These are phyloP conservation scores for Numenius arquata DNA, from an alignment of 2,113 vertebrate species.

Conservation along the genomic window DNA sequence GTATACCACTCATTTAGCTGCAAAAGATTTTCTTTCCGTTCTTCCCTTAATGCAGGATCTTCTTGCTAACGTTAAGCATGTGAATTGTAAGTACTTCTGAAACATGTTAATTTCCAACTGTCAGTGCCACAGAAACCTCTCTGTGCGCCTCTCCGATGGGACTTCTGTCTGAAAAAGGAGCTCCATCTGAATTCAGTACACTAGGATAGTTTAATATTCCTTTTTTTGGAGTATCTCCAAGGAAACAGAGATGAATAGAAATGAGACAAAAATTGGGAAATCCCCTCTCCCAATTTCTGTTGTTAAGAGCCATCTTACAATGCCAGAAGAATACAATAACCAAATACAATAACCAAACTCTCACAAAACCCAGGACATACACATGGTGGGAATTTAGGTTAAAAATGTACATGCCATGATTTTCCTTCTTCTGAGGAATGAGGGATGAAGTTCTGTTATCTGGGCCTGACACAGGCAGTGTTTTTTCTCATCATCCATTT, in stretches of 20 bases:
- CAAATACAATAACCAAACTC: neutral
- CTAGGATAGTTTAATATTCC: conserved; percentile 22
- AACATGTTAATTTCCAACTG: conserved; percentile 52
- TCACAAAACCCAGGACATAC: neutral
- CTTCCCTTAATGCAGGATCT: neutral
- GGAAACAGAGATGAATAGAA: conserved; percentile 11
- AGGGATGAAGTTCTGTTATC: neutral
- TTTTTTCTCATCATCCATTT: neutral
- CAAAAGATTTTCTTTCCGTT: neutral
- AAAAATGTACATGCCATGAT: neutral
- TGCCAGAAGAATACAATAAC: neutral
- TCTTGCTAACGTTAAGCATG: neutral
- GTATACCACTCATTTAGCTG: neutral
- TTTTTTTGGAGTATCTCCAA: conserved; percentile 51
- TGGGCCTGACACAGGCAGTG: neutral
- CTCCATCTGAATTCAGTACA: conserved; percentile 50
- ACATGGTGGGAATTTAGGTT: neutral
- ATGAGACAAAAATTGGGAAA: conserved; percentile 9
- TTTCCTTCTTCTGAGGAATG: neutral
- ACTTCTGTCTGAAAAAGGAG: conserved; percentile 4
- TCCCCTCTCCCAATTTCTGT: neutral
- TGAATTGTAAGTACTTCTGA: conserved; percentile 52
- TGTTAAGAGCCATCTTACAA: neutral
- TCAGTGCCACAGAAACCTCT: conserved; percentile 23
- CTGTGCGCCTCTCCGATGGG: neutral